Conservation (phyloP, 2,113 vertebrate species). For the Caracal caracal region DNA sequence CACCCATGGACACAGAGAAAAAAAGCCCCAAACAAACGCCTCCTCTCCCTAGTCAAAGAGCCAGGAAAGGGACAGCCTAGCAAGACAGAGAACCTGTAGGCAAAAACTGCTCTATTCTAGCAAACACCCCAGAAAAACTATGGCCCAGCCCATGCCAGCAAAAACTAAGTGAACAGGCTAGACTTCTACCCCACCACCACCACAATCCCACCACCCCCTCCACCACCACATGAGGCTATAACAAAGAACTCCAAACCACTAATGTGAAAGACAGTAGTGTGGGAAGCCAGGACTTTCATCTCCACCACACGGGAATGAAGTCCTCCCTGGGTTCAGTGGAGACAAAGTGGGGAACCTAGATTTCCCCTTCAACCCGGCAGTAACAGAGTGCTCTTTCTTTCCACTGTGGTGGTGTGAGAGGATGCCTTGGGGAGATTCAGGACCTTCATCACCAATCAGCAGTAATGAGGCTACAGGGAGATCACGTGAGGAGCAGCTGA, state of each 20-base stretch:
- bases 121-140: background rate
- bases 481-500: background rate
- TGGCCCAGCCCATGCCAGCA: background rate
- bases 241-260: background rate
- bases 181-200: background rate
- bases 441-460: background rate
- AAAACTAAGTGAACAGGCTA: background rate
- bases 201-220: background rate
- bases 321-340: background rate
- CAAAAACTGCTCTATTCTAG: background rate
- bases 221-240: background rate
- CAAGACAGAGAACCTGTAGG: background rate
- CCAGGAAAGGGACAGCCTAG: background rate
- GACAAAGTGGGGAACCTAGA: background rate
- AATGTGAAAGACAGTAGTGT: background rate
- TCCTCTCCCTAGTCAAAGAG: background rate
- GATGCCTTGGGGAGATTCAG: background rate
- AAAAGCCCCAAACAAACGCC: background rate
- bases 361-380: background rate
- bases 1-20: background rate
- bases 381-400: background rate
- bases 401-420: background rate
- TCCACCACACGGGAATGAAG: background rate
- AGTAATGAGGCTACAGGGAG: background rate
- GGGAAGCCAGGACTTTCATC: background rate